Evolutionary conservation across 2,797 vertebrate species (phyloP).

Genomic region (Echiichthys vipera): DNA sequence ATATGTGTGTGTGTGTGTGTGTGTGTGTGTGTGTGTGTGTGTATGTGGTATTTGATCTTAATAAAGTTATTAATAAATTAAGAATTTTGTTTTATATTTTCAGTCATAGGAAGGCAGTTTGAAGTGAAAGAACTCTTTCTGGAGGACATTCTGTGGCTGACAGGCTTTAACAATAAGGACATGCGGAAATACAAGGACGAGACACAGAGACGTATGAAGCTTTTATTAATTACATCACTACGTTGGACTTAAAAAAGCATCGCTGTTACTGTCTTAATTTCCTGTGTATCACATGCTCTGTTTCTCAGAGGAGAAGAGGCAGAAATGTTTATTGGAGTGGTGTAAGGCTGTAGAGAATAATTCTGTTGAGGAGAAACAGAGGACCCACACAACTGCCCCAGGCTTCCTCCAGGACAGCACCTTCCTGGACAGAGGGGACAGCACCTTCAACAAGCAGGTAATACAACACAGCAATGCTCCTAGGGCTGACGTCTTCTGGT

Average conservation of each 20-base stretch:
- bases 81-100: not conserved
- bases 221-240: not conserved
- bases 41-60: not conserved
- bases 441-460: constrained; percentile 82
- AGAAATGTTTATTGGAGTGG: constrained; percentile 89
- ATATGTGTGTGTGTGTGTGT: not conserved
- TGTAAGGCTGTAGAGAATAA: constrained; percentile 82
- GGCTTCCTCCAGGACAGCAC: constrained; percentile 76
- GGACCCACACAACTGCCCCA: constrained; percentile 59
- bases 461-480: no score
- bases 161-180: constrained; percentile 89
- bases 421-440: constrained; percentile 76
- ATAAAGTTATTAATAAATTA: no score
- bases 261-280: not conserved
- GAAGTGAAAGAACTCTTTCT: constrained; percentile 94
- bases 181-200: constrained; percentile 89
- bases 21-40: not conserved
- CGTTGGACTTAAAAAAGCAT: not conserved
- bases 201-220: constrained; percentile 86
- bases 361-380: constrained; percentile 71
- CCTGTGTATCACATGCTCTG: not conserved
- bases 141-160: constrained; percentile 92
- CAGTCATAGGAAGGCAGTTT: constrained; percentile 93
- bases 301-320: constrained; percentile 87
- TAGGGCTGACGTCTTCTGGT: no score